A percentile compares a stretch with the other conserved stretches of the same genome.
Evolutionary conservation across 1,140 invertebrate species (phyloP).

Genomic region (Eriocheir sinensis): DNA sequence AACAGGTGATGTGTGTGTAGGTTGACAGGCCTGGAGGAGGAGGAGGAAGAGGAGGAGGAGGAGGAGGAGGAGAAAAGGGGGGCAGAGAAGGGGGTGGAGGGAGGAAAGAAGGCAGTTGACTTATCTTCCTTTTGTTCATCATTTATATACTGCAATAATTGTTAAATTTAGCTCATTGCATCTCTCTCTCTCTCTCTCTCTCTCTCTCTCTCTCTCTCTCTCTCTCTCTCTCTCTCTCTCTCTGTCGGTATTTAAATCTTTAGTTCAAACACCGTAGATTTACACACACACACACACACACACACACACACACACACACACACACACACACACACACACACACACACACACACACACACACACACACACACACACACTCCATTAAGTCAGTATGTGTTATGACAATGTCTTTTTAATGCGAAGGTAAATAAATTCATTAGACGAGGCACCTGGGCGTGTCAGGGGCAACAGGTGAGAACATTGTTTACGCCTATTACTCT

Average conservation of each 20-base stretch:
- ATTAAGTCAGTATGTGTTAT: slow-evolving; percentile 12
- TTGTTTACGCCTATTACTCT: not conserved
- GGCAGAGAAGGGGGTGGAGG: no score
- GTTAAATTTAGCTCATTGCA: no score
- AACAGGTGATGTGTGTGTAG: no score
- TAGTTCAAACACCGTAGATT: not conserved
- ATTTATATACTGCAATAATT: no score
- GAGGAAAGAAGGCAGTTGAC: no score
- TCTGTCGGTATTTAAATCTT: not conserved
- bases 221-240: slow-evolving; percentile 3
- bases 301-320: slow-evolving; percentile 20
- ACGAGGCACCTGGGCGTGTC: not conserved
- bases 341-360: not conserved
- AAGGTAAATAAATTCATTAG: not conserved
- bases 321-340: slow-evolving; percentile 11
- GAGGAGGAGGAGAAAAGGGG: no score
- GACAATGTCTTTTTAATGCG: not conserved
- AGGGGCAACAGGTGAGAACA: not conserved
- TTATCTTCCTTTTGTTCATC: no score
- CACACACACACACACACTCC: not conserved
- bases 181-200: no score
- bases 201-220: not conserved
- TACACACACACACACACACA: no score
- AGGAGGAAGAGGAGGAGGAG: no score
- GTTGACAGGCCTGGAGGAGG: no score